Evolutionary conservation across 2,113 vertebrate genomes (phyloP).

Genomic region (Leiothrix lutea): DNA sequence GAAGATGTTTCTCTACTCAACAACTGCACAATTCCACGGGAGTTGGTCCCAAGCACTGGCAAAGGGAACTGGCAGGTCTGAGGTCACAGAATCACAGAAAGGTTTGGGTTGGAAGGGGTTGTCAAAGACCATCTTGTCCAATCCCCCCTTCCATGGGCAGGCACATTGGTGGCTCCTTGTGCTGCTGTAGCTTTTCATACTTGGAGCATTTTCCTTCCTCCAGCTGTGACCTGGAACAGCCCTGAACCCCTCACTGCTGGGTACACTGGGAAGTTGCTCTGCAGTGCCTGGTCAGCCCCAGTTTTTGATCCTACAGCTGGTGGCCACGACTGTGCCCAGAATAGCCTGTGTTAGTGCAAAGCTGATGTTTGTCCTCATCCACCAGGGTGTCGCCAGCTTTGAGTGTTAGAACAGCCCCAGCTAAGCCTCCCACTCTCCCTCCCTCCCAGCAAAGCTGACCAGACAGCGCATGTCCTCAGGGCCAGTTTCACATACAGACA

Average conservation of each 20-base stretch:
- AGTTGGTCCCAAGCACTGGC: not conserved
- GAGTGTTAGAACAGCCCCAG: not conserved
- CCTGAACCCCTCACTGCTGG: not conserved
- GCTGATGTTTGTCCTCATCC: not conserved
- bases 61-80: not conserved
- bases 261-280: not conserved
- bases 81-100: not conserved
- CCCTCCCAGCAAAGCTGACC: not conserved
- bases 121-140: not conserved
- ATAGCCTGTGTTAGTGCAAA: not conserved
- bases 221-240: not conserved
- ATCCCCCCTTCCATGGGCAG: not conserved
- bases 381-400: not conserved
- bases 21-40: not conserved
- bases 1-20: not conserved
- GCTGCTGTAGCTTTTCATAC: not conserved
- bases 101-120: not conserved
- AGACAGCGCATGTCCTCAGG: not conserved
- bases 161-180: not conserved
- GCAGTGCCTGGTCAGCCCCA: fast-evolving
- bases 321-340: not conserved
- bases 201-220: not conserved
- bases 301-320: not conserved
- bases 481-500: not conserved
- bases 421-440: not conserved